phyloP scores from a whole-genome alignment of 2,888 invertebrate genomes.

The Malthinus flaveolus region DNA sequence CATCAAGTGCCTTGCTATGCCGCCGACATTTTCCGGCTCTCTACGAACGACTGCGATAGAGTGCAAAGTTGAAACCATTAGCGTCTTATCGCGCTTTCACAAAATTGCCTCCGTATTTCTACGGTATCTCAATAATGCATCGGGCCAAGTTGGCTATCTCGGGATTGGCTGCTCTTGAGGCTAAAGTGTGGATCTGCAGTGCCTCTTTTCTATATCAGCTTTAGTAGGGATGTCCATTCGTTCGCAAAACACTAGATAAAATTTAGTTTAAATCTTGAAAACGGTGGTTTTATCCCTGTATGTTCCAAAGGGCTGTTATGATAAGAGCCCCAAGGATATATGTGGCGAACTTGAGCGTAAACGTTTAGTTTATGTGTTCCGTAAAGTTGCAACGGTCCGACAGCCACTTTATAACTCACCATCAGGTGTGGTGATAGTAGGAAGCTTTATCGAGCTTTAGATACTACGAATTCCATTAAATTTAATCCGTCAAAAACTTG shows the following conservation, averaged over 20 bases:
- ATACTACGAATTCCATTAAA: constrained; percentile 33
- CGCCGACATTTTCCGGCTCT: constrained; percentile 35
- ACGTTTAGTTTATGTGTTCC: constrained; percentile 30
- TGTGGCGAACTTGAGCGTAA: constrained; percentile 31
- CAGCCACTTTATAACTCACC: constrained; percentile 29
- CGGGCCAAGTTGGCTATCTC: constrained; percentile 36
- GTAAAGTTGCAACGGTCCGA: constrained; percentile 31
- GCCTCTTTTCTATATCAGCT: constrained; percentile 41
- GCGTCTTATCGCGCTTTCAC: constrained; percentile 58
- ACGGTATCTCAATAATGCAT: constrained; percentile 49
- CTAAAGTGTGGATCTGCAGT: constrained; percentile 36
- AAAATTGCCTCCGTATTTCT: constrained; percentile 59
- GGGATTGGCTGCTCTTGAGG: constrained; percentile 31
- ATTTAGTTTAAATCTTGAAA: constrained; percentile 25
- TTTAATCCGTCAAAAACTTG: constrained; percentile 28
- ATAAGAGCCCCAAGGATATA: constrained; percentile 31
- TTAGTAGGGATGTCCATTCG: constrained; percentile 33
- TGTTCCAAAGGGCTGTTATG: constrained; percentile 23
- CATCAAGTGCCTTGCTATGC: constrained; percentile 37
- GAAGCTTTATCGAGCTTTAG: constrained; percentile 27
- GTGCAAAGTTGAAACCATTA: constrained; percentile 64
- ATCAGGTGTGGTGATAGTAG: constrained; percentile 29
- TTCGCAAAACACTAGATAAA: constrained; percentile 26
- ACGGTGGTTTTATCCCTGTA: constrained; percentile 30
- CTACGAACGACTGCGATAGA: constrained; percentile 52